Evolutionary conservation across 2,888 invertebrate genomes (phyloP).

Genomic region (Ditylenchus weischeri): DNA sequence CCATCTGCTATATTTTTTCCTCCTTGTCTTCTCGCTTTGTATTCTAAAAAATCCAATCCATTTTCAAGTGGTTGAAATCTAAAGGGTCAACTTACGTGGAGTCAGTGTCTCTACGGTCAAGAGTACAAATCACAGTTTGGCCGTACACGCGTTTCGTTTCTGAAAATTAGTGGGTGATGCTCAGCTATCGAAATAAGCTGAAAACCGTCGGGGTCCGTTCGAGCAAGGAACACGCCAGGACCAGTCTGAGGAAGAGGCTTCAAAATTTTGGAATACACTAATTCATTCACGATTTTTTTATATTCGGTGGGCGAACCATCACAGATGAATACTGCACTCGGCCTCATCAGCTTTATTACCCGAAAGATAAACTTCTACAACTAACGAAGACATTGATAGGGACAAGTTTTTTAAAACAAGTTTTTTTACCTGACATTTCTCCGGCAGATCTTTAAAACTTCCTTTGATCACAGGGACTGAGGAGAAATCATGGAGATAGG

Average conservation of each 20-base stretch:
- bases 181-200: no score
- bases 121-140: background rate
- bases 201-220: no score
- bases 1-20: constrained; percentile 65
- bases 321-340: constrained; percentile 18
- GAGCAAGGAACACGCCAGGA: no score
- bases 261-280: no score
- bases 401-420: background rate
- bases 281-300: no score
- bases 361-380: constrained; percentile 19
- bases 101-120: background rate
- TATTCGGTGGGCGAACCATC: no score
- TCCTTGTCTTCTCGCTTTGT: no score
- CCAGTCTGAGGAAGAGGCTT: no score
- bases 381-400: background rate
- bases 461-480: no score
- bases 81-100: background rate
- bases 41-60: no score
- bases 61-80: background rate
- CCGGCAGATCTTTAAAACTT: constrained; percentile 17
- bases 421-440: constrained; percentile 3
- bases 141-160: background rate
- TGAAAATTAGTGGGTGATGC: no score
- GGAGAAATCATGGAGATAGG: no score
- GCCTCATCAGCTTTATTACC: constrained; percentile 13